phyloP scores from a whole-genome alignment of 2,888 invertebrate genomes.

The Ennomos quercinarius region DNA sequence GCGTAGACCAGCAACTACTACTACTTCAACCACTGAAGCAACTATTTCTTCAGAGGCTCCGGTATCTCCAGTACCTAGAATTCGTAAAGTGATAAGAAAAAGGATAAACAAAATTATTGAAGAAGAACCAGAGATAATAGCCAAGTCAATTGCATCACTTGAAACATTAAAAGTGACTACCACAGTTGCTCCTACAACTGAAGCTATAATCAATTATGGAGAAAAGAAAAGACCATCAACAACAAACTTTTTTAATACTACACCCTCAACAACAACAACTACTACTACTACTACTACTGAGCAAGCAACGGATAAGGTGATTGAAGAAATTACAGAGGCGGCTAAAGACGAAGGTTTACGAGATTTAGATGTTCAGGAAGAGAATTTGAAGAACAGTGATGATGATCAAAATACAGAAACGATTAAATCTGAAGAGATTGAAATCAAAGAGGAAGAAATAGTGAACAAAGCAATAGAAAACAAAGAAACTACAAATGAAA shows the following conservation, averaged over 20 bases:
- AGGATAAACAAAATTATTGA: conserved; percentile 61
- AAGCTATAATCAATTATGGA: conserved; percentile 68
- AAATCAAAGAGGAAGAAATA: conserved; percentile 23
- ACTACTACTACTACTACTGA: conserved; percentile 34
- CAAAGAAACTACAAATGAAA: conserved; percentile 16
- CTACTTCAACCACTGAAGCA: conserved; percentile 42
- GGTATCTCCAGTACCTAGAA: conserved; percentile 49
- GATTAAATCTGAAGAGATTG: conserved; percentile 18
- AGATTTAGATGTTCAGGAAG: conserved; percentile 19
- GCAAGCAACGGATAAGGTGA: conserved; percentile 32
- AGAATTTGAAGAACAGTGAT: neutral
- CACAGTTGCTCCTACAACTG: conserved; percentile 52
- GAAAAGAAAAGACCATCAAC: conserved; percentile 54
- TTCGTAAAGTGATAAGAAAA: conserved; percentile 75
- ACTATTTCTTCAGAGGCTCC: conserved; percentile 40
- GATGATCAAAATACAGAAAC: conserved; percentile 9
- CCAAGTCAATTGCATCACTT: conserved; percentile 57
- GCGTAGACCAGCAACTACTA: conserved; percentile 56
- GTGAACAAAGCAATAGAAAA: conserved; percentile 19
- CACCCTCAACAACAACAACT: conserved; percentile 25
- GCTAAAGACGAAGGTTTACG: conserved; percentile 17
- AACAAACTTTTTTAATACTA: conserved; percentile 29
- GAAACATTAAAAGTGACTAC: conserved; percentile 47
- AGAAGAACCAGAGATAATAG: conserved; percentile 57
- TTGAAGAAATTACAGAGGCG: conserved; percentile 38